Evolutionary conservation across 2,797 vertebrate genomes (phyloP), one percentile per base, ranked within the genome.

Genomic region (Ptychobarbus kaznakovi): DNA sequence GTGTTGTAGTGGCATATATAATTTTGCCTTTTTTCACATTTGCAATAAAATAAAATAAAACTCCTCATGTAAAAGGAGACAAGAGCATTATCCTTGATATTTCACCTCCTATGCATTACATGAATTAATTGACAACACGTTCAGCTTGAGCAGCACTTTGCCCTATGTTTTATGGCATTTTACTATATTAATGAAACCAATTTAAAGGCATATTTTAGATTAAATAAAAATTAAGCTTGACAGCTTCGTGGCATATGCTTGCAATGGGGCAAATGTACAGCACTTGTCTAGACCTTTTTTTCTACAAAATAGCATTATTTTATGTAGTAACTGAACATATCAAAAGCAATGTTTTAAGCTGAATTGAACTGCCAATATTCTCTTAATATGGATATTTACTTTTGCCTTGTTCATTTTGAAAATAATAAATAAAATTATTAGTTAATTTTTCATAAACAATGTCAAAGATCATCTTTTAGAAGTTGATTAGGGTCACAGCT

Each of bases 1-100:
- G n/a, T n/a, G 22, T n/a, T 61, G n/a, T 56, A 75, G 53, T 68
- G 78, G 84, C 76, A 83, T 77, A 77, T 75, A 80, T 86, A 76
- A 86, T 84, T 77, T 61, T 0, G 49, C 15, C 49, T 51, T 51
- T 51, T 49, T 51, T 49, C 13, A 15, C 49, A 51, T 49, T 16
- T 49, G 46, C 46, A 42, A 42, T 42, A 22, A 58, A 56, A 20
- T 56, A 8, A 22, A 56, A 53, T n/a, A 22, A 9, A 56, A 56
- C 22, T 7, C 7, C 51, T 53, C 20, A 53, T 22, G 18, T 53
- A 20, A 53, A 53, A 53, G 51, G 18, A 53, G 18, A 53, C 16
- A 18, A 18, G 49, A 51, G 2, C 51, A 53, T 53, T 53, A 20
- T 7, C 0, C 51, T 53, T 53, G 6, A 53, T 20, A 20, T 56